Conservation (phyloP, 2,797 vertebrate genomes). For the Epinephelus awoara region DNA sequence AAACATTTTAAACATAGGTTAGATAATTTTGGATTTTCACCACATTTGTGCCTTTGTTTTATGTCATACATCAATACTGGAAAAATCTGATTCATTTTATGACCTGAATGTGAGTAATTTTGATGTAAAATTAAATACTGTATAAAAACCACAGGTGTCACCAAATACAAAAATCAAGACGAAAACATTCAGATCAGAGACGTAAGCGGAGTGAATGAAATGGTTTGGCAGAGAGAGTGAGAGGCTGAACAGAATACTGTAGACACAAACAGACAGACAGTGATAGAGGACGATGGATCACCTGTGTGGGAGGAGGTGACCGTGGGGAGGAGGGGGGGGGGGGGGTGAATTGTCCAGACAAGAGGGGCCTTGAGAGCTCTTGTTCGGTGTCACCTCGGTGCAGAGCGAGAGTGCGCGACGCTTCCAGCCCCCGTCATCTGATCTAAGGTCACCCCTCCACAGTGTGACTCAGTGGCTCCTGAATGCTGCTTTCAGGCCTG, state of each 20-base stretch:
- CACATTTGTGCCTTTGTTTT: too few relatives aligned
- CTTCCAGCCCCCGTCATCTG: constrained; percentile 73
- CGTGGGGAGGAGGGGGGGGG: neutral
- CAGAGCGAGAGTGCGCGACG: constrained; percentile 50
- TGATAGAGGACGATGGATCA: constrained; percentile 56
- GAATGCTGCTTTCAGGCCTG: constrained; percentile 71
- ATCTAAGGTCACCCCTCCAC: constrained; percentile 71
- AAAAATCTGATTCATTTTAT: neutral
- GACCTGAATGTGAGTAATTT: neutral
- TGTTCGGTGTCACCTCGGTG: constrained; percentile 71
- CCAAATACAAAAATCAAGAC: neutral
- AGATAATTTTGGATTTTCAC: too few relatives aligned
- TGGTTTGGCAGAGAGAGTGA: constrained; percentile 17
- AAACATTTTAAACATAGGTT: too few relatives aligned
- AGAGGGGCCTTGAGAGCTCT: constrained; percentile 70
- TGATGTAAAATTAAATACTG: neutral
- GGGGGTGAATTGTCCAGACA: constrained; percentile 63
- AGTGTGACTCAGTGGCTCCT: constrained; percentile 76
- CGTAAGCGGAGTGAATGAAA: constrained; percentile 33
- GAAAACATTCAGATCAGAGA: neutral
- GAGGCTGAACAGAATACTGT: constrained; percentile 19
- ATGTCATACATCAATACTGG: neutral
- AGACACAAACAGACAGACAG: constrained; percentile 39
- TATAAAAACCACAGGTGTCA: too few relatives aligned
- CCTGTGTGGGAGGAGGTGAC: constrained; percentile 56